Conservation (phyloP, 2,888 invertebrate genomes). For the Plagodis pulveraria region DNA sequence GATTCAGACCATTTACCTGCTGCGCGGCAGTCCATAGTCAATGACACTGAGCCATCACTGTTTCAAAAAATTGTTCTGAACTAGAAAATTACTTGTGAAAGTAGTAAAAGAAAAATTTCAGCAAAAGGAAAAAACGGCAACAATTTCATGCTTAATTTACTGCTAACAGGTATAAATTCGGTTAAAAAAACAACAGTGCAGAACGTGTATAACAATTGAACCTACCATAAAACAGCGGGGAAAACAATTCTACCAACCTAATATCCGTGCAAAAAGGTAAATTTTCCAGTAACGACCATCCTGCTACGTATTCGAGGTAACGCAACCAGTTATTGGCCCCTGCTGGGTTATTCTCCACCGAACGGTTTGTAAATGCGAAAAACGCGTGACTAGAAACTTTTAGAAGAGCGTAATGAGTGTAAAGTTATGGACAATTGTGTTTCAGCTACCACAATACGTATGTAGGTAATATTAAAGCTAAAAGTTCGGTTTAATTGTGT, state of each 20-base stretch:
- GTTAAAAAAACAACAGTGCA: constrained; percentile 24
- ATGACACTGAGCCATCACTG: too few relatives aligned
- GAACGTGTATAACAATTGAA: constrained; percentile 32
- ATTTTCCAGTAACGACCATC: constrained; percentile 34
- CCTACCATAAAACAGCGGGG: constrained; percentile 40
- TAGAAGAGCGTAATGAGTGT: constrained; percentile 42
- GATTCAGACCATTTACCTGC: too few relatives aligned
- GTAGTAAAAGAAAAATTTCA: too few relatives aligned
- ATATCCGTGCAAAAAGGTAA: constrained; percentile 41
- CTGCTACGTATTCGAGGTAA: constrained; percentile 25
- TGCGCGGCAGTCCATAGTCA: too few relatives aligned
- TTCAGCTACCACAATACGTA: constrained; percentile 11
- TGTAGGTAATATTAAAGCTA: constrained; percentile 9
- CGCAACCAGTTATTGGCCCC: constrained; percentile 25
- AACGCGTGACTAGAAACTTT: constrained; percentile 53
- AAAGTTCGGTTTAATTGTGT: neutral
- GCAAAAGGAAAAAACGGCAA: too few relatives aligned
- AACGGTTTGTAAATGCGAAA: constrained; percentile 42
- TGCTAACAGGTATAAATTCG: neutral
- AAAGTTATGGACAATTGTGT: constrained; percentile 31
- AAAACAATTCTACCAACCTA: constrained; percentile 40
- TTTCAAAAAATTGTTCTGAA: too few relatives aligned
- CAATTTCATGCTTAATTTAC: too few relatives aligned
- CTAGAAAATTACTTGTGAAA: too few relatives aligned
- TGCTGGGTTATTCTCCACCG: constrained; percentile 16